A percentile compares a stretch with the other conserved stretches of the same genome.
Evolutionary conservation across 2,113 vertebrate genomes (phyloP).

Genomic region (Megaceryle torquata): DNA sequence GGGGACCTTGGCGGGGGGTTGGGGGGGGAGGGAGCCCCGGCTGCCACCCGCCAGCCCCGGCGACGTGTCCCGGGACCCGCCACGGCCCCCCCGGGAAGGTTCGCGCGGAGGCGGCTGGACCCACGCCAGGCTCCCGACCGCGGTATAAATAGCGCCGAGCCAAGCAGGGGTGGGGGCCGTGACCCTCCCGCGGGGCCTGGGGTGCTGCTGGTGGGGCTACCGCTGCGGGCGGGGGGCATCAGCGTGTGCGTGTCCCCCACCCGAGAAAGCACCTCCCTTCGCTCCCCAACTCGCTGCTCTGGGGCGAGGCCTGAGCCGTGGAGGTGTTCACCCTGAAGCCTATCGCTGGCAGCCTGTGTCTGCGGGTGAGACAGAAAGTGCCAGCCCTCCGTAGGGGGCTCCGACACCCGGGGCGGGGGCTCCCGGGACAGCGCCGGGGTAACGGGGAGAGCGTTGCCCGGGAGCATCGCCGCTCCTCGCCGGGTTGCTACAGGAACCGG

Average conservation of each 20-base stretch:
- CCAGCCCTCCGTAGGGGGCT: not conserved
- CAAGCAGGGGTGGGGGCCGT: not conserved
- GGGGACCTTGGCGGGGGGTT: no score
- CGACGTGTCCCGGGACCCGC: not conserved
- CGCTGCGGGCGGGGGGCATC: not conserved
- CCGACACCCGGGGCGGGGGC: not conserved
- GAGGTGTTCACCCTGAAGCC: not conserved
- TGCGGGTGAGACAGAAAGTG: not conserved
- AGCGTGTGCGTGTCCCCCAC: no score
- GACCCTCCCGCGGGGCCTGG: not conserved
- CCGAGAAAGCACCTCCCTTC: no score
- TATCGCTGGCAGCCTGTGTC: not conserved
- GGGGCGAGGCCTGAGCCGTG: not conserved
- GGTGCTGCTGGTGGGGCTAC: not conserved
- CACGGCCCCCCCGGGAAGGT: not conserved
- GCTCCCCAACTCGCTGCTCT: no score
- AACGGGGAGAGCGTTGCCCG: not conserved
- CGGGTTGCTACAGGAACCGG: not conserved
- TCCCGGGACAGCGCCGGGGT: not conserved
- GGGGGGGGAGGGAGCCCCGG: not conserved
- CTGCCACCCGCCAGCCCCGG: not conserved
- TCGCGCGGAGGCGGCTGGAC: not conserved
- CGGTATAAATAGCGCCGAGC: conserved; percentile 26
- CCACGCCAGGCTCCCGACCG: not conserved
- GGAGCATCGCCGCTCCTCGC: not conserved